Evolutionary conservation across 1,140 invertebrate species (phyloP).

Genomic region (Bradynema listronoti): DNA sequence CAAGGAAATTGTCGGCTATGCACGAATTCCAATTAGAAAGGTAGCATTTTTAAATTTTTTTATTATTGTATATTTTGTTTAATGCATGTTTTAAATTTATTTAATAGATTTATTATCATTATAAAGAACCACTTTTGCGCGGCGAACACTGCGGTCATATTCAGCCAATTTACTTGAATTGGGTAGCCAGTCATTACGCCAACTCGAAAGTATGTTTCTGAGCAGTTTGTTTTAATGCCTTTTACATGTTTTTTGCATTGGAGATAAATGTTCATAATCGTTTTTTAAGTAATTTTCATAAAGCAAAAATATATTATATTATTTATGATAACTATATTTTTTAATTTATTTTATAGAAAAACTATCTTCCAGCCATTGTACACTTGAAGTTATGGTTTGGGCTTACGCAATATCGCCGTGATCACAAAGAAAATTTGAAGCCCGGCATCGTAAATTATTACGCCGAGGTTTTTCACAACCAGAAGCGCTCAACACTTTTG

Average conservation of each 20-base stretch:
- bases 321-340: not conserved
- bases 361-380: slow-evolving; percentile 33
- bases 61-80: not conserved
- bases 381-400: slow-evolving; percentile 43
- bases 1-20: slow-evolving; percentile 34
- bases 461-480: slow-evolving; percentile 35
- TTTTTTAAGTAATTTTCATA: not conserved
- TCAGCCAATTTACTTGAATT: slow-evolving; percentile 30
- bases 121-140: slow-evolving; percentile 9
- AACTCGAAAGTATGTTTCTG: slow-evolving; percentile 4
- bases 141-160: slow-evolving; percentile 34
- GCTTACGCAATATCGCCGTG: slow-evolving; percentile 7
- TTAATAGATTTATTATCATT: not conserved
- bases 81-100: slow-evolving; percentile 11
- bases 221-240: not conserved
- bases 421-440: slow-evolving; percentile 10
- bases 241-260: too few species aligned
- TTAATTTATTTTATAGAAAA: slow-evolving; percentile 19
- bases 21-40: slow-evolving; percentile 35
- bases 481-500: slow-evolving; percentile 27
- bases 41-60: slow-evolving; percentile 15
- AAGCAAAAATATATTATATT: not conserved
- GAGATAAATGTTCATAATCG: slow-evolving; percentile 3
- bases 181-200: slow-evolving; percentile 24
- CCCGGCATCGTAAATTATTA: slow-evolving; percentile 38